Evolutionary conservation across 2,888 invertebrate species (phyloP).

Genomic region (Urechis unicinctus): DNA sequence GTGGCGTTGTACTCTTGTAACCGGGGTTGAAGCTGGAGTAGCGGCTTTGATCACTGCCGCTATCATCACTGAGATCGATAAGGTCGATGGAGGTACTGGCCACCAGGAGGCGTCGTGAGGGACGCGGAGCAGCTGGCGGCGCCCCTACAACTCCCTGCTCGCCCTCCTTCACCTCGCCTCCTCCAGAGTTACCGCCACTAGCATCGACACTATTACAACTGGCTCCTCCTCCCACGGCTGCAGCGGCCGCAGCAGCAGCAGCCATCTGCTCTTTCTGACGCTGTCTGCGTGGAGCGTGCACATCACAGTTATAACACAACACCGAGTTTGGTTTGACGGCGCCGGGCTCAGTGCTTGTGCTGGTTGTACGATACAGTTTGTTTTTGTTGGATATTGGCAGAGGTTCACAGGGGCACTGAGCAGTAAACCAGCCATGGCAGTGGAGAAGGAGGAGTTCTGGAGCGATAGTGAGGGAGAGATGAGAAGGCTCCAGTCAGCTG

Average conservation of each 20-base stretch:
- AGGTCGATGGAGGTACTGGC: slow-evolving; percentile 10
- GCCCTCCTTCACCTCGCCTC: no score
- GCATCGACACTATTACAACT: no score
- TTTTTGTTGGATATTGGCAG: background rate
- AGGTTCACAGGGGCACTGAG: slow-evolving; percentile 3
- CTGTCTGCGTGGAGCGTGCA: background rate
- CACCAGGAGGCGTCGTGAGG: background rate
- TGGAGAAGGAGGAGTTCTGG: slow-evolving; percentile 1
- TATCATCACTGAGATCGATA: slow-evolving; percentile 4
- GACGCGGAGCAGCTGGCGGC: background rate
- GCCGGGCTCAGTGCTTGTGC: slow-evolving; percentile 6
- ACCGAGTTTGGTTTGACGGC: background rate
- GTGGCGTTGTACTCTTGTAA: slow-evolving; percentile 21
- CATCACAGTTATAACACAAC: slow-evolving; percentile 1
- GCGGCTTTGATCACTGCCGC: no score
- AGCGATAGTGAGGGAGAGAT: slow-evolving; percentile 7
- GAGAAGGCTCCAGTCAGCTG: slow-evolving; percentile 21
- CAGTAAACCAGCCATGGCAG: slow-evolving; percentile 5
- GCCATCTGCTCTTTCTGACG: background rate
- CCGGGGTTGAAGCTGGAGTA: slow-evolving; percentile 19
- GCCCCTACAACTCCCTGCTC: no score
- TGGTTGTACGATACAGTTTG: slow-evolving; percentile 4
- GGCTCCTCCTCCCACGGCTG: no score
- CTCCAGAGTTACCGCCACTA: no score
- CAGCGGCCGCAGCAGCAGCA: no score